Base-by-base conservation (phyloP, 2,888 invertebrate genomes). In the Microctonus brassicae region DNA sequence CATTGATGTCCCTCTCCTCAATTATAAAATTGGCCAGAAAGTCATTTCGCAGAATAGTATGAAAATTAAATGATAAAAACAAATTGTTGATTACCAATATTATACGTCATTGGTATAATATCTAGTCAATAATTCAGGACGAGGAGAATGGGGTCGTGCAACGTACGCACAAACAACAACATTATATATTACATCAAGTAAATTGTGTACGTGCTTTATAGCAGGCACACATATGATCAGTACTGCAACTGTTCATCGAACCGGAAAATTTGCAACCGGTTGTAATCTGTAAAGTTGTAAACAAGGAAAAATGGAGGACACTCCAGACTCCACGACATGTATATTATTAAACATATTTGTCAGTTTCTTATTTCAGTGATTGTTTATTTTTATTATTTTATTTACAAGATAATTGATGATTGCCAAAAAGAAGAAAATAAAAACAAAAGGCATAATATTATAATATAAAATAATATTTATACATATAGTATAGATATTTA, bases 391-490 rank as follows among this genome's bases (percentile, higher is more conserved):
- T 26, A 26, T 64, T 55, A 17, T 36, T 13, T 29, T 61, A 53
- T 71, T 26, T 42, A 62, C 36, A 58, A 47, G 24, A 33, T 42
- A 11, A 52, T 52, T 47, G n/a, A 64, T 13, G 5, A 7, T 7
- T 47, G 3, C 6, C n/a, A 47, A 7, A 7, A 39, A 36, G 6
- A 58, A 33, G 10, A 36, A 36, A 57, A 13, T 24, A 29, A 63
- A 24, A 64, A 68, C 67, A 61, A 66, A 64, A n/a, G n/a, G n/a
- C n/a, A n/a, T n/a, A 68, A 52, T 64, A 39, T n/a, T 13, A 63
- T 7, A 47, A 68, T 62, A 58, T 42, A 72, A 73, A 39, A 70
- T 7, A 52, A 42, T 68, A 63, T 62, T 70, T 70, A 66, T 72
- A 73, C 65, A 69, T 34, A 58, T 5, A 2, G 34, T 29, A 10